phyloP scores from a whole-genome alignment of 2,113 vertebrate genomes.

The Actinemys pallida region DNA sequence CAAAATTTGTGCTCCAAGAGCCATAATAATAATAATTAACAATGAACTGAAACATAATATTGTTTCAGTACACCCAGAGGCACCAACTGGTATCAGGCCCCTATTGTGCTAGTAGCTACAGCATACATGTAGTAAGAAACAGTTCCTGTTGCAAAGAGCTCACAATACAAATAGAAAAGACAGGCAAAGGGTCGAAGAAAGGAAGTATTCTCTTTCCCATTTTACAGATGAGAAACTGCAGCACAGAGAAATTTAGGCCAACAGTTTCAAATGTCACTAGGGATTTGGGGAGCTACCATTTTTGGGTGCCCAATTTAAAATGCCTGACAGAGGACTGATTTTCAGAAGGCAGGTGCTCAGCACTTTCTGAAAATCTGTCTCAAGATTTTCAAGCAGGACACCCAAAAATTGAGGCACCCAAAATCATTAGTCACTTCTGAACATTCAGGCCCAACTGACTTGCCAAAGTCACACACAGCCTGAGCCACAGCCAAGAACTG shows the following conservation, averaged over 20 bases:
- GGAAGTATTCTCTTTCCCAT: not conserved
- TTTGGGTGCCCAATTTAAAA: not conserved
- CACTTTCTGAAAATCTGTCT: not conserved
- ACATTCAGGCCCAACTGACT: not conserved
- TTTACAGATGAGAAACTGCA: not conserved
- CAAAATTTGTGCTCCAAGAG: not conserved
- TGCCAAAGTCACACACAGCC: not conserved
- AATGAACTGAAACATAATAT: not conserved
- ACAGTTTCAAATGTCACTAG: not conserved
- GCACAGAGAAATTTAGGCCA: not conserved
- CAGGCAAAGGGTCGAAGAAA: not conserved
- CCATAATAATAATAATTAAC: not conserved
- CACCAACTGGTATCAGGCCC: not conserved
- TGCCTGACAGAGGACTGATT: fast-evolving
- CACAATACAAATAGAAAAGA: not conserved
- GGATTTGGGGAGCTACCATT: not conserved
- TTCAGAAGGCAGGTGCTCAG: not conserved
- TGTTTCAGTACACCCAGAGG: not conserved
- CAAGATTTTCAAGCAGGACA: not conserved
- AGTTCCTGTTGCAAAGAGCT: not conserved
- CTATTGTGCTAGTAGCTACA: not conserved
- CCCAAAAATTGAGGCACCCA: not conserved
- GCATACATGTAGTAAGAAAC: not conserved
- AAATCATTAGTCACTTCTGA: not conserved
- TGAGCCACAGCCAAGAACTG: not conserved